Percentiles rank a stretch among this genome's conserved stretches.
phyloP scores from a whole-genome alignment of 1,140 invertebrate species.

The Micrasema longulum region DNA sequence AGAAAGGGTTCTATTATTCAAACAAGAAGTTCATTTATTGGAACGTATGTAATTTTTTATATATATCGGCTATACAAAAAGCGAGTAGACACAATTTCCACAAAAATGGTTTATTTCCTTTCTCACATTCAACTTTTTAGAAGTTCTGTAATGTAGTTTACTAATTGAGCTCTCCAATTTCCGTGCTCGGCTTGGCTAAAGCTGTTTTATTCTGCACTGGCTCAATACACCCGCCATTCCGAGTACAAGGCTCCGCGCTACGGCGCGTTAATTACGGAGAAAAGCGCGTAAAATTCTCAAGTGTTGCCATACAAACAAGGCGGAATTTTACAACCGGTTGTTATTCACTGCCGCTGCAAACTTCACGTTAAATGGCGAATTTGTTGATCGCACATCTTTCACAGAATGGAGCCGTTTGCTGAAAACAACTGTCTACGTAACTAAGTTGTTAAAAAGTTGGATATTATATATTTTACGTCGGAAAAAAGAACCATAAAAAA shows the following conservation, averaged over 20 bases:
- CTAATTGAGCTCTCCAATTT: conserved; percentile 49
- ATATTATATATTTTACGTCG: too few relatives aligned
- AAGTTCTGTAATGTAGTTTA: conserved; percentile 50
- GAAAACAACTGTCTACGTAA: too few relatives aligned
- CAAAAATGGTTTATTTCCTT: conserved; percentile 46
- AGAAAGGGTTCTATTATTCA: too few relatives aligned
- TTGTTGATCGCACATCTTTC: too few relatives aligned
- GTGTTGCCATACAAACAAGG: conserved; percentile 29
- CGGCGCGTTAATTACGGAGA: conserved; percentile 41
- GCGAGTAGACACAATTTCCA: conserved; percentile 38
- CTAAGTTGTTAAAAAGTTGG: too few relatives aligned
- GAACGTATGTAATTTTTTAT: too few relatives aligned
- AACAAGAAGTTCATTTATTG: too few relatives aligned
- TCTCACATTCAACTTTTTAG: conserved; percentile 47
- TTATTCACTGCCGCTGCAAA: conserved; percentile 4
- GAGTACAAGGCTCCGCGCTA: conserved; percentile 3
- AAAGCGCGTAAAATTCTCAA: conserved; percentile 41
- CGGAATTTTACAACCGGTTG: conserved; percentile 36
- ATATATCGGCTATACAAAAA: too few relatives aligned
- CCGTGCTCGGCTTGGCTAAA: conserved; percentile 3
- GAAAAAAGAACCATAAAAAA: too few relatives aligned
- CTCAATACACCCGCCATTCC: neutral
- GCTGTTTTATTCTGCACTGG: neutral
- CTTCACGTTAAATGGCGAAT: neutral
- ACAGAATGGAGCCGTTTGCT: too few relatives aligned